A percentile compares a stretch with the other conserved stretches of the same genome.
Conservation (phyloP, 2,797 vertebrate species). For the Pipistrellus pygmaeus region DNA sequence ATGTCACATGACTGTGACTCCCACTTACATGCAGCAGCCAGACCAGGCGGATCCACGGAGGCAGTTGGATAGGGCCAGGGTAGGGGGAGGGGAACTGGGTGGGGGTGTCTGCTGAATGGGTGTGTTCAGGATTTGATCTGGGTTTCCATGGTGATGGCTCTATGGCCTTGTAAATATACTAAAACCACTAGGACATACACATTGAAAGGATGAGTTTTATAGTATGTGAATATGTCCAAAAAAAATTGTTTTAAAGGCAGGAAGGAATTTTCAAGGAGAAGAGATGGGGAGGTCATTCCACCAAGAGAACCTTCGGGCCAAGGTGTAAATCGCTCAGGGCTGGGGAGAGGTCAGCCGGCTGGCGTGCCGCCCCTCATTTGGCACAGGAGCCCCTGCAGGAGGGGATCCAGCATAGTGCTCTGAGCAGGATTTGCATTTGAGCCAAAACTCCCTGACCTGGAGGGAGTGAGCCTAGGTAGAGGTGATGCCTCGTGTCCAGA, state of each 20-base stretch:
- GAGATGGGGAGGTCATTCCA: not conserved
- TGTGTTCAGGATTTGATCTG: not conserved
- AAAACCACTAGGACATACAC: not conserved
- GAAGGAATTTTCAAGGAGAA: not conserved
- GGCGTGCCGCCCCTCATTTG: rapidly evolving
- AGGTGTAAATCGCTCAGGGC: not conserved
- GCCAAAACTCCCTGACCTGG: too few species aligned
- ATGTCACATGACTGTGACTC: rapidly evolving
- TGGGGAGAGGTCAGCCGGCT: rapidly evolving
- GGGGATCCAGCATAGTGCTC: rapidly evolving
- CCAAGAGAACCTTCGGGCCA: not conserved
- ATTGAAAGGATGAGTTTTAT: not conserved
- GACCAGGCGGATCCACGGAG: rapidly evolving
- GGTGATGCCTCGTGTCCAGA: rapidly evolving
- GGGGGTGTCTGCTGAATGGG: not conserved
- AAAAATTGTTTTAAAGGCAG: not conserved
- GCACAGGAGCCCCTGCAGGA: rapidly evolving
- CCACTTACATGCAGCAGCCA: rapidly evolving
- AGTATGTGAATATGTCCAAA: not conserved
- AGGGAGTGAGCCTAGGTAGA: not conserved
- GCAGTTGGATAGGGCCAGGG: not conserved
- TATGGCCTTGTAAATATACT: not conserved
- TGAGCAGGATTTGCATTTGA: not conserved
- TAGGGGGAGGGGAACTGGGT: rapidly evolving
- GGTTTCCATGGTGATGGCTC: not conserved